These are phyloP conservation scores for Lophotis ruficrista DNA, from an alignment of 2,113 vertebrate species.

Conservation along the genomic window DNA sequence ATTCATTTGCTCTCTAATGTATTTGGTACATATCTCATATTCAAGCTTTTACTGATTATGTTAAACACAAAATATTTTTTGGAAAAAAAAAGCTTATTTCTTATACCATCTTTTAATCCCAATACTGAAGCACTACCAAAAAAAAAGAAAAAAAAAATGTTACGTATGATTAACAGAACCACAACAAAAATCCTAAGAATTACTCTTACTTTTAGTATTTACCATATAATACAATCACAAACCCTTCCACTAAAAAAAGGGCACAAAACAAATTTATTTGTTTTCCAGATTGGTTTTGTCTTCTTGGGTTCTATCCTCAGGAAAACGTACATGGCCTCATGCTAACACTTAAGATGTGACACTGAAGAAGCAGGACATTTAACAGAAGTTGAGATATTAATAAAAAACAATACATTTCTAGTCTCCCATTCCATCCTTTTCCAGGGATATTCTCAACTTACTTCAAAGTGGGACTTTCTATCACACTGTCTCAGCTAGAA, in stretches of 20 bases:
- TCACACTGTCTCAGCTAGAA: slow-evolving; percentile 3
- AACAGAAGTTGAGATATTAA: neutral
- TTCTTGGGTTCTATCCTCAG: neutral
- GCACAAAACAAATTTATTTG: neutral
- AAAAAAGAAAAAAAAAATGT: neutral
- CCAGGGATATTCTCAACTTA: neutral
- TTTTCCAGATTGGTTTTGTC: neutral
- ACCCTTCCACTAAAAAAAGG: neutral
- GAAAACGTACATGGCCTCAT: neutral
- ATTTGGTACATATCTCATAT: neutral
- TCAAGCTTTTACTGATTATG: neutral
- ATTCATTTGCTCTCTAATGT: neutral
- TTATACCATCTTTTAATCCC: neutral
- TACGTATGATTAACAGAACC: neutral
- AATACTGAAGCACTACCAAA: neutral
- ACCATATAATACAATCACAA: neutral
- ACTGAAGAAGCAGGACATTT: neutral
- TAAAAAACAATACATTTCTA: neutral
- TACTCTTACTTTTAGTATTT: neutral
- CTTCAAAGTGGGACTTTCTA: slow-evolving; percentile 10
- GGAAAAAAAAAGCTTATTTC: neutral
- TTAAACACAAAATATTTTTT: neutral
- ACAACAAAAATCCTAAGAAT: neutral
- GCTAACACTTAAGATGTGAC: neutral
- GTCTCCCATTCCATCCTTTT: neutral